Evolutionary conservation across 2,888 invertebrate genomes (phyloP), one percentile per base, ranked within the genome.

Genomic region (Mythimna lalbum): DNA sequence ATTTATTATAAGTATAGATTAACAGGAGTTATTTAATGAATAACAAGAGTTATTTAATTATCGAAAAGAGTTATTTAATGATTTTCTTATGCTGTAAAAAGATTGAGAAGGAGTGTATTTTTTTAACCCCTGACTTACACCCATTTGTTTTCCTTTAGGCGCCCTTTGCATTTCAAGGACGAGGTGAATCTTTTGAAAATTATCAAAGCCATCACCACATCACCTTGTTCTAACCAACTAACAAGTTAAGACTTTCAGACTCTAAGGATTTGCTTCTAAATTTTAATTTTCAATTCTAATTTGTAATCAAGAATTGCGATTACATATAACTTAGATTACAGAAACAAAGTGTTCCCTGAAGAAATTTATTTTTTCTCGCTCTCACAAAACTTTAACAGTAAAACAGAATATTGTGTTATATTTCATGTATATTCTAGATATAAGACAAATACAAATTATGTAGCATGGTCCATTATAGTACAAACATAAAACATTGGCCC

Each of bases 401-500:
- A 63, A 63, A 69, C 27, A 50, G 12, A 66, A 60, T 56, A 57
- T 66, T 66, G 17, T 69, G 36, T 6, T 39, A 63, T 52, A 55
- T 63, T 64, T 62, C 52, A 59, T 62, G 27, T 77, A 67, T 78
- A 66, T 65, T 60, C 52, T 69, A 66, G 63, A 69, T 71, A 72
- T 55, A 69, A 76, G 53, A 55, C 57, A 49, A 56, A 72, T 63
- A 78, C 53, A 73, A 79, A 79, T 79, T 70, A 76, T 68, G 59
- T 55, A 36, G 27, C 39, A 53, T 50, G 31, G 62, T 55, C 63
- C 57, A 67, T 80, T 75, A 73, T 70, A 62, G 71, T 59, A 71
- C 39, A 60, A 70, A 61, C 36, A 77, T 69, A 82, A 77, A 75
- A 71, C 55, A 55, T 47, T 75, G 53, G 59, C 77, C 47, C 57